A percentile compares a stretch with the other conserved stretches of the same genome.
phyloP scores from a whole-genome alignment of 2,113 vertebrate species.

The Alosa alosa region DNA sequence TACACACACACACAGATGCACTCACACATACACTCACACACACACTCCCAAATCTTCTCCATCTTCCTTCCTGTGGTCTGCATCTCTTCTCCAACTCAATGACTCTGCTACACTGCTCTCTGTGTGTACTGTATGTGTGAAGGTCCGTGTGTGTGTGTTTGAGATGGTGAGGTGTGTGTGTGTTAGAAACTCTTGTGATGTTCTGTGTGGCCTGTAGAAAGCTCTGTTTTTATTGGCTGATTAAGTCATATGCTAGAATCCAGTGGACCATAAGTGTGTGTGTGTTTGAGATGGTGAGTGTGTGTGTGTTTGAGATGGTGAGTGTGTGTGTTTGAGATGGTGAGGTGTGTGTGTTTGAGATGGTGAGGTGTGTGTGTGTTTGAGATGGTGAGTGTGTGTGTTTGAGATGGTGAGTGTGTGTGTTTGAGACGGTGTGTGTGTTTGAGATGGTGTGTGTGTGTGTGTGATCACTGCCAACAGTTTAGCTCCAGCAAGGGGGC shows the following conservation, averaged over 20 bases:
- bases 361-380: constrained; percentile 46
- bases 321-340: background rate
- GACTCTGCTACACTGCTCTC: too few relatives aligned
- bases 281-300: background rate
- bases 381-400: constrained; percentile 33
- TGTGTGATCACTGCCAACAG: constrained; percentile 18
- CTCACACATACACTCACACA: background rate
- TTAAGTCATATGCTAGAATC: constrained; percentile 49
- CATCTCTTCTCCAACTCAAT: too few relatives aligned
- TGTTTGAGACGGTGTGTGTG: background rate
- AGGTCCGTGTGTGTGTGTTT: too few relatives aligned
- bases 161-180: too few relatives aligned
- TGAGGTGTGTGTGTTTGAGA: constrained; percentile 41
- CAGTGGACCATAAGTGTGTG: constrained; percentile 39
- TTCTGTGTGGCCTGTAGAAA: background rate
- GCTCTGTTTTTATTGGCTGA: constrained; percentile 35
- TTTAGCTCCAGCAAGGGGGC: background rate
- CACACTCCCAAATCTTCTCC: background rate
- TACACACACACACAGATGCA: background rate
- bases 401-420: background rate
- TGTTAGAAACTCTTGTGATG: too few relatives aligned
- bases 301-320: too few relatives aligned
- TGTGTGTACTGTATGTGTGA: too few relatives aligned
- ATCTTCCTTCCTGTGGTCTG: too few relatives aligned
- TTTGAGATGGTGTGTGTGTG: background rate